Percentiles rank a stretch among this genome's conserved stretches.
Evolutionary conservation across 2,888 invertebrate genomes (phyloP).

Genomic region (Cryptus armator): DNA sequence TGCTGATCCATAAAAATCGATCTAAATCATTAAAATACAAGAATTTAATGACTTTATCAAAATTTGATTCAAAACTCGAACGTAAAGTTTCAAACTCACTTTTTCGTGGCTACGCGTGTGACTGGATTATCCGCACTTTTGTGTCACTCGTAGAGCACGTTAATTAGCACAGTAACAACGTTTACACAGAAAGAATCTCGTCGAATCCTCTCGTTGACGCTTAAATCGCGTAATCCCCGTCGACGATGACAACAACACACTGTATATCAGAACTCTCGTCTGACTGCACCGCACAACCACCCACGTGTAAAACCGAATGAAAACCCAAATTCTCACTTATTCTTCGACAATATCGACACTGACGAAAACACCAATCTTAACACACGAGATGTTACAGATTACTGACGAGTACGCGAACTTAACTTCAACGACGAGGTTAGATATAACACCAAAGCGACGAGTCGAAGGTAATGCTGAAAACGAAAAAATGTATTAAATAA

Average conservation of each 20-base stretch:
- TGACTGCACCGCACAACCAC: slow-evolving; percentile 25
- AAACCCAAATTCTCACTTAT: slow-evolving; percentile 29
- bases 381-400: slow-evolving; percentile 14
- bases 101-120: slow-evolving; percentile 74
- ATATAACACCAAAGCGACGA: background rate
- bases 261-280: slow-evolving; percentile 9
- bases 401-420: background rate
- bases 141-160: slow-evolving; percentile 68
- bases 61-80: background rate
- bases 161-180: slow-evolving; percentile 17
- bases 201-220: slow-evolving; percentile 48
- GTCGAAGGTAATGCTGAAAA: background rate
- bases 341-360: slow-evolving; percentile 7
- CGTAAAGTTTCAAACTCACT: slow-evolving; percentile 74
- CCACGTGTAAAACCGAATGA: slow-evolving; percentile 41
- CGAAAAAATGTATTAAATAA: background rate
- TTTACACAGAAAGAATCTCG: slow-evolving; percentile 52
- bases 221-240: slow-evolving; percentile 66
- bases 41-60: no score
- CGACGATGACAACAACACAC: slow-evolving; percentile 25
- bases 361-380: background rate
- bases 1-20: no score
- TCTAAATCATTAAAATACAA: no score
- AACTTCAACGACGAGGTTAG: background rate
- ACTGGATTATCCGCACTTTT: slow-evolving; percentile 74